These are phyloP conservation scores for Rhineura floridana DNA, from an alignment of 2,113 vertebrate species.

Conservation along the genomic window DNA sequence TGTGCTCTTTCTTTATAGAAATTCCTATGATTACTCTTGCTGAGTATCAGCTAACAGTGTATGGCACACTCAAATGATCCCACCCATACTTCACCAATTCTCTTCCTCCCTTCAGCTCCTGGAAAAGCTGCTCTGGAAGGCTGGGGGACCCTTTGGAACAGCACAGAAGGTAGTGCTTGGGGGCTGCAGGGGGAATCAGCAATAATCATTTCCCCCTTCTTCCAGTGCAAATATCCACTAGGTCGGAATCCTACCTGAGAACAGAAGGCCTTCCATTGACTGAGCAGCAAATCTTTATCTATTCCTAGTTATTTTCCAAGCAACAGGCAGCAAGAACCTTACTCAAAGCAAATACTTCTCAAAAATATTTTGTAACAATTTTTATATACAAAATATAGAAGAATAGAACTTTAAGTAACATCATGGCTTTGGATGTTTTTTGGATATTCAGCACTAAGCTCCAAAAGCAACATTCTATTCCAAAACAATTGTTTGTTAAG, in stretches of 20 bases:
- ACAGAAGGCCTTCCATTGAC: not conserved
- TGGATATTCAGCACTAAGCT: constrained; percentile 44
- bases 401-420: constrained; percentile 68
- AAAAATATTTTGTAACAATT: constrained; percentile 39
- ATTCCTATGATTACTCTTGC: not conserved
- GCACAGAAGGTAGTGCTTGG: not conserved
- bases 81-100: not conserved
- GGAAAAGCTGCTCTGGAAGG: not conserved
- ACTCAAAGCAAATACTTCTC: constrained; percentile 43
- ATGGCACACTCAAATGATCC: not conserved
- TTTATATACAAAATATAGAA: constrained; percentile 69
- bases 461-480: constrained; percentile 19
- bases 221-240: not conserved
- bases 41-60: not conserved
- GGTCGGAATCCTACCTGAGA: not conserved
- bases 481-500: constrained; percentile 14
- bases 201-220: not conserved
- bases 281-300: not conserved
- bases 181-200: not conserved
- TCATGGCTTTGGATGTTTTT: constrained; percentile 45
- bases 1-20: not conserved
- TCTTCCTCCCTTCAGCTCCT: not conserved
- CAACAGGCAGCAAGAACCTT: not conserved
- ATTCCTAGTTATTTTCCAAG: not conserved
- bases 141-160: not conserved